These are phyloP conservation scores for Sicus ferrugineus DNA, from an alignment of 2,888 invertebrate genomes.

Conservation along the genomic window DNA sequence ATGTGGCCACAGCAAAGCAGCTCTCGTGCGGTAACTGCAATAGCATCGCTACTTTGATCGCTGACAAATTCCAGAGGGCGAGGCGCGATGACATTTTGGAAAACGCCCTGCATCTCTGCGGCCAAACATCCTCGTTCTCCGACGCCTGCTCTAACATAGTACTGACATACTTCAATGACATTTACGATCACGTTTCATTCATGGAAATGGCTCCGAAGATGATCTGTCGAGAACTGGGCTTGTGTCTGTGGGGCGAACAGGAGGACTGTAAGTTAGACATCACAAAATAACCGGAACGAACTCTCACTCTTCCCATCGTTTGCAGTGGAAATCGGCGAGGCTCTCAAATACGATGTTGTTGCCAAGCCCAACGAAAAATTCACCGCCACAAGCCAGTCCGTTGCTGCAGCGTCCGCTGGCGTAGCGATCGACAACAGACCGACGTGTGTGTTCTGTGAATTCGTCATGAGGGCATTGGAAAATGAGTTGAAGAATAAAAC, in stretches of 20 bases:
- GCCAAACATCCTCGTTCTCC: slow-evolving; percentile 75
- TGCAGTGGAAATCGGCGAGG: slow-evolving; percentile 60
- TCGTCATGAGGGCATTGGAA: slow-evolving; percentile 78
- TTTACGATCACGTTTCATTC: slow-evolving; percentile 73
- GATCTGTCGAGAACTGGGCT: slow-evolving; percentile 74
- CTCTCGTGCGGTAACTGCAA: slow-evolving; percentile 53
- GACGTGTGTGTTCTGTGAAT: slow-evolving; percentile 81
- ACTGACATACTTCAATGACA: slow-evolving; percentile 76
- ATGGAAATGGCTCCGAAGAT: slow-evolving; percentile 73
- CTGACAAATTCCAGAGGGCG: slow-evolving; percentile 56
- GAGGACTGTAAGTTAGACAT: slow-evolving; percentile 61
- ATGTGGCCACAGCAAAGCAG: no score
- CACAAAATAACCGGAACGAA: not conserved
- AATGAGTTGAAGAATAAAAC: slow-evolving; percentile 75
- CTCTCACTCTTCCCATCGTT: slow-evolving; percentile 8
- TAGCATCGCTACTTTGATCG: slow-evolving; percentile 52
- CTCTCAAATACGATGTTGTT: slow-evolving; percentile 59
- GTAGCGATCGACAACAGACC: slow-evolving; percentile 47
- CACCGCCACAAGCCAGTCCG: slow-evolving; percentile 28
- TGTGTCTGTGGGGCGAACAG: slow-evolving; percentile 66
- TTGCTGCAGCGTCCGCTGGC: slow-evolving; percentile 19
- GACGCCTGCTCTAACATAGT: slow-evolving; percentile 82
- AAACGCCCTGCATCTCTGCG: slow-evolving; percentile 69
- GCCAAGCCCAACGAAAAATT: slow-evolving; percentile 49
- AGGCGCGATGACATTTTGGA: slow-evolving; percentile 61